phyloP scores from a whole-genome alignment of 2,888 invertebrate species.

The Zaprionus lineosus region DNA sequence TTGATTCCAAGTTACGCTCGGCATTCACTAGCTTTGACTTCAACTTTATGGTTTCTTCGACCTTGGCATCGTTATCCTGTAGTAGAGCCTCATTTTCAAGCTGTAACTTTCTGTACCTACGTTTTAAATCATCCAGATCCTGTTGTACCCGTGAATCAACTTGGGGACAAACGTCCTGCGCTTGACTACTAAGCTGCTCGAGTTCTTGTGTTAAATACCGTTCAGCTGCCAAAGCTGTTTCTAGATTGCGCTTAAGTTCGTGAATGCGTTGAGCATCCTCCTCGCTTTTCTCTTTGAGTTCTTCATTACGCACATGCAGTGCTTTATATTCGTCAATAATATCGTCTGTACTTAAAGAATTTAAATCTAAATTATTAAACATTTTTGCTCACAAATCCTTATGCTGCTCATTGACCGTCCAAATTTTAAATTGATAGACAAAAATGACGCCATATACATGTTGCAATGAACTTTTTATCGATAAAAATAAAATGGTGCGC shows the following conservation, averaged over 20 bases:
- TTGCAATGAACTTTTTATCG: constrained; percentile 6
- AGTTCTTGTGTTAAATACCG: constrained; percentile 79
- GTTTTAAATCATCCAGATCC: constrained; percentile 66
- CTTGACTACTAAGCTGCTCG: constrained; percentile 65
- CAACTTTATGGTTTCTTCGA: constrained; percentile 52
- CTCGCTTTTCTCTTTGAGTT: constrained; percentile 69
- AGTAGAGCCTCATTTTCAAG: constrained; percentile 64
- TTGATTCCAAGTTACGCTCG: constrained; percentile 20
- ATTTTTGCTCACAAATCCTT: constrained; percentile 29
- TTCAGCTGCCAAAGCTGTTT: constrained; percentile 78
- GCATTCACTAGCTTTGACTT: constrained; percentile 50
- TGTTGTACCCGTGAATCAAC: constrained; percentile 33
- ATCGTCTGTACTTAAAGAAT: constrained; percentile 71
- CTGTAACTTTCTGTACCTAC: constrained; percentile 59
- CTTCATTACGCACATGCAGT: constrained; percentile 66
- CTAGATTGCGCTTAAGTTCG: constrained; percentile 78
- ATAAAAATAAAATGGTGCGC: constrained; percentile 2
- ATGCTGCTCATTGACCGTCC: constrained; percentile 1
- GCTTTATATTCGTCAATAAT: constrained; percentile 79
- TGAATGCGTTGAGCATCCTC: constrained; percentile 80
- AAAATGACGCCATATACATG: constrained; percentile 33
- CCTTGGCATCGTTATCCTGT: constrained; percentile 64
- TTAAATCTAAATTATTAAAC: constrained; percentile 64
- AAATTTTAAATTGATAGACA: constrained; percentile 37
- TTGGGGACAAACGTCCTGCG: constrained; percentile 21